phyloP scores from a whole-genome alignment of 1,140 invertebrate genomes.

The Eubasilissa regina region DNA sequence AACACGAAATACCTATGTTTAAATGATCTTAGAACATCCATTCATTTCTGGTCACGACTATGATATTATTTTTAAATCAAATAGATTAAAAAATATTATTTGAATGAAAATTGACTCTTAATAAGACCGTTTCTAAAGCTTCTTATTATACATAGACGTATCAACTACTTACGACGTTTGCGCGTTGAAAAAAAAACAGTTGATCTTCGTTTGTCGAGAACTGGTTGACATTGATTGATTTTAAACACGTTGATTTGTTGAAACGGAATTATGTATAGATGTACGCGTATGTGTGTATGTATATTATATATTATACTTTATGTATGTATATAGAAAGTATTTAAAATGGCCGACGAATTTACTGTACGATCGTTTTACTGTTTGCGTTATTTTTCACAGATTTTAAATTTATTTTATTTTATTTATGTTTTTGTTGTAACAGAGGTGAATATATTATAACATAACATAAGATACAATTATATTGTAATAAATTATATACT shows the following conservation, averaged over 20 bases:
- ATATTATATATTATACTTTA: neutral
- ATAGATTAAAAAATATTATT: constrained; percentile 4
- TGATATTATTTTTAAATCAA: constrained; percentile 44
- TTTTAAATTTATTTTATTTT: no score
- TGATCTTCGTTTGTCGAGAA: constrained; percentile 41
- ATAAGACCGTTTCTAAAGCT: neutral
- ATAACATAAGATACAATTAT: no score
- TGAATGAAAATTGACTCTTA: neutral
- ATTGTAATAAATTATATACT: no score
- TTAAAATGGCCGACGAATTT: neutral
- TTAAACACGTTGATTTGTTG: constrained; percentile 48
- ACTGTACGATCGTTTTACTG: neutral
- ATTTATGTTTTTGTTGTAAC: no score
- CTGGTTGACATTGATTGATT: constrained; percentile 53
- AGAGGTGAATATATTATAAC: no score
- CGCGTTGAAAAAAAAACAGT: neutral
- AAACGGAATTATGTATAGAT: constrained; percentile 10
- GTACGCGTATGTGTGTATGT: neutral
- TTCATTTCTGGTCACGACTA: constrained; percentile 40
- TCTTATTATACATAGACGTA: neutral
- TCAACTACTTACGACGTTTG: constrained; percentile 7
- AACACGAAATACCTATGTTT: neutral
- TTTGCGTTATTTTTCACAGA: no score
- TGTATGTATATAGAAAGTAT: neutral
- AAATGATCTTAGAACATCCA: constrained; percentile 5